These are phyloP conservation scores for Apogon hyalosoma DNA, from an alignment of 2,797 vertebrate species.

Conservation along the genomic window DNA sequence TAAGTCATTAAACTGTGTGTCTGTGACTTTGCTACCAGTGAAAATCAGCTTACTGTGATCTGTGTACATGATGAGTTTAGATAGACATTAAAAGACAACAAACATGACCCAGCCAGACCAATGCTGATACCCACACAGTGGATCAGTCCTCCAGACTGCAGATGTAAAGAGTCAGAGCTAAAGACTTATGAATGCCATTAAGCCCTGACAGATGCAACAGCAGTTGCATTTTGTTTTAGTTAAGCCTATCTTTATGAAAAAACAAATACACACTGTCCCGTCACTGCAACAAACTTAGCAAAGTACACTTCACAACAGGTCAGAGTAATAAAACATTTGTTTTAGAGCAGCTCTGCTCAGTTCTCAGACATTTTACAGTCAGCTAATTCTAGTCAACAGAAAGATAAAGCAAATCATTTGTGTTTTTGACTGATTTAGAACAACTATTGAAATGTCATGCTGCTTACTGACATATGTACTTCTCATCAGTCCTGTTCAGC, in stretches of 20 bases:
- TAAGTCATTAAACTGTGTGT: not conserved
- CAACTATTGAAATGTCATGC: not conserved
- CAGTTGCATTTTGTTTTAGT: conserved; percentile 50
- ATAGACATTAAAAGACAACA: conserved; percentile 57
- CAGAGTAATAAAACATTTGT: not conserved
- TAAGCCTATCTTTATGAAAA: conserved; percentile 36
- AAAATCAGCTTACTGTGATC: conserved; percentile 53
- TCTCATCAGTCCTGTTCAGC: conserved; percentile 24
- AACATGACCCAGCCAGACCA: conserved; percentile 46
- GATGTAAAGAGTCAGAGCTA: conserved; percentile 10
- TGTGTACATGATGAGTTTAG: conserved; percentile 35
- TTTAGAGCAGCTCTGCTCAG: conserved; percentile 16
- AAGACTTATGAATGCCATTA: conserved; percentile 38
- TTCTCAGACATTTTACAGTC: conserved; percentile 27
- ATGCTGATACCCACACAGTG: conserved; percentile 8
- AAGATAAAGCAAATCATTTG: conserved; percentile 5
- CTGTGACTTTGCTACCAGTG: not conserved
- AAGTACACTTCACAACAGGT: conserved; percentile 12
- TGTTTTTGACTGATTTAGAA: conserved; percentile 12
- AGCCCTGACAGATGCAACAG: conserved; percentile 26
- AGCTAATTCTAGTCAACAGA: conserved; percentile 34
- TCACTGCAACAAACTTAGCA: conserved; percentile 21
- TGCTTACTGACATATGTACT: not conserved
- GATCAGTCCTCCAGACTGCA: conserved; percentile 8
- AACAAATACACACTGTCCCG: conserved; percentile 32